Percentiles rank a stretch among this genome's conserved stretches.
These are phyloP conservation scores for Centruroides sculpturatus DNA, from an alignment of 1,140 invertebrate genomes.

Conservation along the genomic window DNA sequence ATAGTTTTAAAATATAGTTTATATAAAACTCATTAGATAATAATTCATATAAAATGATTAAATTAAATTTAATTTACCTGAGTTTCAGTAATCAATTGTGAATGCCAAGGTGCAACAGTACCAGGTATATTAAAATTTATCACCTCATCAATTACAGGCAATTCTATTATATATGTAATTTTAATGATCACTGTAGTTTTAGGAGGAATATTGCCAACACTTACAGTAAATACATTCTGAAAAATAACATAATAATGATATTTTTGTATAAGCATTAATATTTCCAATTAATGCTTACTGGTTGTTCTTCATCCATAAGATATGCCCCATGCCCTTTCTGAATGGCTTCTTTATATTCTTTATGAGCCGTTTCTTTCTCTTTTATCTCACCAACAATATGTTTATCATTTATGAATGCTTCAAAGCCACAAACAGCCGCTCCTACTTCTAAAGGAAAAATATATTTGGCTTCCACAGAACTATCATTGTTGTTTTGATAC, in stretches of 20 bases:
- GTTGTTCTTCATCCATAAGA: constrained; percentile 33
- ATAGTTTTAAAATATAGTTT: too few species aligned
- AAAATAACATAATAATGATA: not conserved
- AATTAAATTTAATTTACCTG: too few species aligned
- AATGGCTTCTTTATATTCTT: constrained; percentile 34
- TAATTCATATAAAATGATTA: too few species aligned
- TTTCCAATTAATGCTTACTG: constrained; percentile 20
- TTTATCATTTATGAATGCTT: constrained; percentile 33
- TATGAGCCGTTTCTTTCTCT: constrained; percentile 32
- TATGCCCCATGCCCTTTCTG: constrained; percentile 35
- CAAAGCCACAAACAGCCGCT: constrained; percentile 32
- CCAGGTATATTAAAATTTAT: constrained; percentile 31
- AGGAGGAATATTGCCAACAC: constrained; percentile 34
- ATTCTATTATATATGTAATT: constrained; percentile 35
- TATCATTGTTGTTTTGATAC: constrained; percentile 23
- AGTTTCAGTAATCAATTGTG: too few species aligned
- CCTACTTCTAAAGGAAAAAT: constrained; percentile 32
- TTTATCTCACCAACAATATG: constrained; percentile 34
- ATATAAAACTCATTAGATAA: too few species aligned
- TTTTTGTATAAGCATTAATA: too few species aligned
- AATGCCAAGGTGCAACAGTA: constrained; percentile 9
- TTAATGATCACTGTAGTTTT: constrained; percentile 31
- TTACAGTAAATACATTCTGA: constrained; percentile 31
- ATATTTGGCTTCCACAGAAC: constrained; percentile 32
- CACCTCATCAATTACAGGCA: constrained; percentile 30